Evolutionary conservation across 2,797 vertebrate genomes (phyloP).

Genomic region (Hapalemur alaotrensis): DNA sequence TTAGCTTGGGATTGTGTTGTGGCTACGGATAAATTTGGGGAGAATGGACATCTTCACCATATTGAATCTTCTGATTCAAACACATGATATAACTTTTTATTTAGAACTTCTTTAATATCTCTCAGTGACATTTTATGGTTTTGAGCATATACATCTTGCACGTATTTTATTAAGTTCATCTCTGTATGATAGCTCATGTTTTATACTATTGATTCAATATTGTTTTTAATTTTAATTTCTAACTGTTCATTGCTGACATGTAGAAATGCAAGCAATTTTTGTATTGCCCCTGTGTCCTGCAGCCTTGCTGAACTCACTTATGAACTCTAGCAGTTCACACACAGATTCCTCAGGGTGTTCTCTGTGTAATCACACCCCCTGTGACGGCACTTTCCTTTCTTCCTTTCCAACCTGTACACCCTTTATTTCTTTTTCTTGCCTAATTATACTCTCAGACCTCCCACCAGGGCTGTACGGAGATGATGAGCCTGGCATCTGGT

Average conservation of each 20-base stretch:
- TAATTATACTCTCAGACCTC: background rate
- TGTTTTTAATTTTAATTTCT: background rate
- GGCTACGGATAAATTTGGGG: background rate
- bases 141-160: background rate
- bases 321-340: background rate
- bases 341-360: background rate
- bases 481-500: background rate
- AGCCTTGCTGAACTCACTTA: background rate
- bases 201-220: background rate
- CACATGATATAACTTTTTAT: background rate
- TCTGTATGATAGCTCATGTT: background rate
- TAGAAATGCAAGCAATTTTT: background rate
- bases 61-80: background rate
- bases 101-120: background rate
- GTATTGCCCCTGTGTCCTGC: background rate
- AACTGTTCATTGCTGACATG: background rate
- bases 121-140: background rate
- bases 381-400: background rate
- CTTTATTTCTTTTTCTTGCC: background rate
- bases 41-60: background rate
- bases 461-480: background rate
- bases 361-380: background rate
- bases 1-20: background rate
- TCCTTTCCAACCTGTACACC: background rate
- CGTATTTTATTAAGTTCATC: background rate